Evolutionary conservation across 2,797 vertebrate genomes (phyloP).

Genomic region (Pyrocephalus nanus): DNA sequence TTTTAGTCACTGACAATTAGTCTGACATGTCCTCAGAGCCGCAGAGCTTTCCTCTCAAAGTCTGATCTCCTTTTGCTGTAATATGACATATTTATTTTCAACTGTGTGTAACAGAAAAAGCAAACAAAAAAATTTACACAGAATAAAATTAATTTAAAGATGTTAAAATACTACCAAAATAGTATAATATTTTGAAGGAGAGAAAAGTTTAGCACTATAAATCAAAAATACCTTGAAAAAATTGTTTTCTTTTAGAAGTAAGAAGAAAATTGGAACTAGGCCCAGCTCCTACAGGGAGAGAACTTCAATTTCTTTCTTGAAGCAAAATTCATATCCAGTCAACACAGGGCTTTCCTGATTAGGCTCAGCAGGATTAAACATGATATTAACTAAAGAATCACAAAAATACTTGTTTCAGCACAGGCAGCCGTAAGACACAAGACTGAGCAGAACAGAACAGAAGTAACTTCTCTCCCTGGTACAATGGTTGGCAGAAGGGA

Average conservation of each 20-base stretch:
- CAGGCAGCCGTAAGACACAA: neutral
- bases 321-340: constrained; percentile 17
- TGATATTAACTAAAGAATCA: neutral
- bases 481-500: neutral
- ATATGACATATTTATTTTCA: neutral
- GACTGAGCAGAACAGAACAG: neutral
- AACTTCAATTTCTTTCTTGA: constrained; percentile 26
- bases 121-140: neutral
- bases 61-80: neutral
- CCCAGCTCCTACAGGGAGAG: neutral
- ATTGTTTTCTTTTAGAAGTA: neutral
- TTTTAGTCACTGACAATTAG: neutral
- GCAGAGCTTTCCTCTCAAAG: neutral
- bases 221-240: constrained; percentile 14
- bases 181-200: neutral
- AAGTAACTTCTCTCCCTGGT: neutral
- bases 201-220: neutral
- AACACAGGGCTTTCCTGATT: constrained; percentile 22
- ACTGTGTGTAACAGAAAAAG: neutral
- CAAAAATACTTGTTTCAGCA: neutral
- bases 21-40: neutral
- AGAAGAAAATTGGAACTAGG: constrained; percentile 12
- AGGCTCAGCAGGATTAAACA: constrained; percentile 20
- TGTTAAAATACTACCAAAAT: neutral
- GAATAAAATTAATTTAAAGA: constrained; percentile 1